These are phyloP conservation scores for Corynorhinus townsendii DNA, from an alignment of 2,113 vertebrate species.

Conservation along the genomic window DNA sequence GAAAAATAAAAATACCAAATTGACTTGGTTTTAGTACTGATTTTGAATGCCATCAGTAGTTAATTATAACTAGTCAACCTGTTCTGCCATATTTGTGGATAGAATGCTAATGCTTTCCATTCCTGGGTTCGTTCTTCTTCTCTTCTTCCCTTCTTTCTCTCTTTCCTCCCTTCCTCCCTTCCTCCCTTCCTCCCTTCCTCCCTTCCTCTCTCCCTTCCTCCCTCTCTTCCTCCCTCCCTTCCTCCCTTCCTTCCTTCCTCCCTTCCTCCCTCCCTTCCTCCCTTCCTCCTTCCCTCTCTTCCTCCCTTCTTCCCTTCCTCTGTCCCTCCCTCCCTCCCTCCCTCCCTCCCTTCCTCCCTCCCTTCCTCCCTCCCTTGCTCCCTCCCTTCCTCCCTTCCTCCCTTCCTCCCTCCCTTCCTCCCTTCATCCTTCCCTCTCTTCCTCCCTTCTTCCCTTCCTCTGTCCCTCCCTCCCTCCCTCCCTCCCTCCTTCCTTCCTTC, in stretches of 20 bases:
- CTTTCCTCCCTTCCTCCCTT: not conserved
- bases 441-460: no score
- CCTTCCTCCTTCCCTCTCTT: no score
- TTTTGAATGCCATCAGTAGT: not conserved
- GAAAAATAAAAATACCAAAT: not conserved
- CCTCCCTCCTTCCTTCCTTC: not conserved
- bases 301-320: no score
- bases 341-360: no score
- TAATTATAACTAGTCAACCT: not conserved
- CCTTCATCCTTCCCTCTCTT: not conserved
- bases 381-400: not conserved
- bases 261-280: no score
- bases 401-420: not conserved
- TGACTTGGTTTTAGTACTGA: not conserved
- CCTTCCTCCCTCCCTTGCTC: no score
- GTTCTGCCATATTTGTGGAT: not conserved
- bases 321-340: no score
- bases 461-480: not conserved
- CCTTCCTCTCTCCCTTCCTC: no score
- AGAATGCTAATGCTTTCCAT: not conserved
- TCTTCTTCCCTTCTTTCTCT: rapidly evolving
- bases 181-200: no score
- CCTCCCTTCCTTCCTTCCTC: no score
- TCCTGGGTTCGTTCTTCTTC: not conserved
- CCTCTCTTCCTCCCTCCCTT: no score